Evolutionary conservation across 2,113 vertebrate species (phyloP), one percentile per base, ranked within the genome.

Genomic region (Etheostoma spectabile): DNA sequence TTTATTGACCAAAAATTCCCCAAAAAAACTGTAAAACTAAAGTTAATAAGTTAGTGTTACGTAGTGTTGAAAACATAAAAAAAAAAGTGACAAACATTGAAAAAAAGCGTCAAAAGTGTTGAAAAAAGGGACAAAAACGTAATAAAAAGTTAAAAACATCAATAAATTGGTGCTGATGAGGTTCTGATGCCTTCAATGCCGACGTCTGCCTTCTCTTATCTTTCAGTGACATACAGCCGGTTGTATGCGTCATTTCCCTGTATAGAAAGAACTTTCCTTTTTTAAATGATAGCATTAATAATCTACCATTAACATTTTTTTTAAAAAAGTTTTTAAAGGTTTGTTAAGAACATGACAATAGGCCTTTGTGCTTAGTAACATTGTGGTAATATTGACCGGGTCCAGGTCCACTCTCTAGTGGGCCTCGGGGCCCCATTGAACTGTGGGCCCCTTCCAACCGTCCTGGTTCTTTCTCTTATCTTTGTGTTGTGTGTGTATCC

Each of bases 161-260:
- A n/a, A n/a, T n/a, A n/a, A n/a, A n/a, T n/a, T 46, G n/a, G 22
- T 45, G 79, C 45, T 80, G 55, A 30, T 30, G 30, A 30, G 30
- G 30, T 30, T 30, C 30, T 30, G 30, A 30, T 15, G 27, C 4
- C 22, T 21, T 21, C 16, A 70, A 71, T 55, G 79, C 46, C 78
- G 51, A 12, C n/a, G 66, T 62, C 45, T 70, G 60, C 56, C 18
- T 46, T 51, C 12, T 67, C 69, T 87, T 88, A 88, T 86, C 84
- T 77, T 5, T 19, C 30, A 4, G 48, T 49, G 35, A 77, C 84
- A 76, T 5, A 24, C 75, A 74, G 67, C 11, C 1, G 3, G 21
- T n/a, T 66, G 24, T 59, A 27, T 48, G 38, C 57, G 78, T 80
- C 62, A 71, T 51, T 82, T 75, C 65, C 81, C n/a, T 14, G n/a